Evolutionary conservation across 2,888 invertebrate genomes (phyloP).

Genomic region (Orthosia gothica): DNA sequence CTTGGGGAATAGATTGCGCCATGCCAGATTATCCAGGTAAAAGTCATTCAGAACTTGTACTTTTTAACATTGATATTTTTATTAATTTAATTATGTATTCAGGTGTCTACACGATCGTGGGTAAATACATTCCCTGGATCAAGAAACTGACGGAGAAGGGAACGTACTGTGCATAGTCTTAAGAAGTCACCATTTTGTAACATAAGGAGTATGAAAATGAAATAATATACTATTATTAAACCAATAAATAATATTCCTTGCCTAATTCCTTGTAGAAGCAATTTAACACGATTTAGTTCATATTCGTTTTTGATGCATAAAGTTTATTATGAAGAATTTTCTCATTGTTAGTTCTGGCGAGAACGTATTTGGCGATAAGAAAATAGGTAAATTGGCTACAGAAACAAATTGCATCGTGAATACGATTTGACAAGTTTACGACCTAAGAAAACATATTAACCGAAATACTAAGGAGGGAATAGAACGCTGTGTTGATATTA

Average conservation of each 20-base stretch:
- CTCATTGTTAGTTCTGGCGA: slow-evolving; percentile 45
- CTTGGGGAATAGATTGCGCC: slow-evolving; percentile 94
- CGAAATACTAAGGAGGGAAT: slow-evolving; percentile 42
- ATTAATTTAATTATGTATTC: slow-evolving; percentile 63
- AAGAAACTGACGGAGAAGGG: slow-evolving; percentile 83
- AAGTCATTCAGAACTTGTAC: neutral
- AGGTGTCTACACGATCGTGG: slow-evolving; percentile 92
- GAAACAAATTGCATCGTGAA: slow-evolving; percentile 65
- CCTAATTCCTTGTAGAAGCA: slow-evolving; percentile 40
- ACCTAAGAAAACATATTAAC: slow-evolving; percentile 54
- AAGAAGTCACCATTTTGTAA: slow-evolving; percentile 58
- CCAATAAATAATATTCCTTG: slow-evolving; percentile 35
- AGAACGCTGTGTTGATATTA: slow-evolving; percentile 26
- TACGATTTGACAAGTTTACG: slow-evolving; percentile 61
- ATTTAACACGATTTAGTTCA: slow-evolving; percentile 46
- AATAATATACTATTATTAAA: slow-evolving; percentile 43
- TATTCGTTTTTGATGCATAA: slow-evolving; percentile 39
- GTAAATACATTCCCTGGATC: slow-evolving; percentile 91
- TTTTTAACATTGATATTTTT: neutral
- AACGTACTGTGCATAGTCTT: slow-evolving; percentile 82
- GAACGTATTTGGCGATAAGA: slow-evolving; percentile 66
- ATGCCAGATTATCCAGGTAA: slow-evolving; percentile 91
- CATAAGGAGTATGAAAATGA: slow-evolving; percentile 48
- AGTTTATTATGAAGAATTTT: slow-evolving; percentile 36
- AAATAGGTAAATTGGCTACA: slow-evolving; percentile 62